Conservation (phyloP, 2,888 invertebrate genomes). For the Himalopsyche anomala region DNA sequence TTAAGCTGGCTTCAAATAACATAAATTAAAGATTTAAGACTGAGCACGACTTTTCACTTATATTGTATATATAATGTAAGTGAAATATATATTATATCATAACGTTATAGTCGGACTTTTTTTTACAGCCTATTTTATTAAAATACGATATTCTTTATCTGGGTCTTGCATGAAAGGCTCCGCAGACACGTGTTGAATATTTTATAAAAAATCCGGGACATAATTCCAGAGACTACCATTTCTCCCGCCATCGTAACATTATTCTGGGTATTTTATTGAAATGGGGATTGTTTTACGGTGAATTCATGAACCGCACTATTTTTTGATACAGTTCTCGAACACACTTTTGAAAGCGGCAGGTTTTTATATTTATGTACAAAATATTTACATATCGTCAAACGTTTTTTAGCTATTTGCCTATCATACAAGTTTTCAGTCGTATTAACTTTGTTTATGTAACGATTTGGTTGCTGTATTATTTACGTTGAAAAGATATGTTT, state of each 20-base stretch:
- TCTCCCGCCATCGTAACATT: background rate
- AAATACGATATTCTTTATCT: background rate
- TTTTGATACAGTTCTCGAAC: too few species aligned
- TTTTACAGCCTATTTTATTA: constrained; percentile 3
- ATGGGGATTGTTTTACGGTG: background rate
- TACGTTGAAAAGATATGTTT: too few species aligned
- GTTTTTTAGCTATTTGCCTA: too few species aligned
- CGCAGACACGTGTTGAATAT: constrained; percentile 15
- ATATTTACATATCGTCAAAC: too few species aligned
- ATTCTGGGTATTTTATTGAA: background rate
- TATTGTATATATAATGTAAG: background rate
- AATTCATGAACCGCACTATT: background rate
- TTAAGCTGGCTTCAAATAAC: background rate
- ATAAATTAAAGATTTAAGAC: background rate
- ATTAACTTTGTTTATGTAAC: too few species aligned
- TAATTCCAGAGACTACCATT: background rate
- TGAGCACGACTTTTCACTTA: background rate
- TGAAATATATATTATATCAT: too few species aligned
- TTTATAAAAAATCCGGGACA: constrained; percentile 9
- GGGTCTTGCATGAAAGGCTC: background rate
- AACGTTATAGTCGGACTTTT: background rate
- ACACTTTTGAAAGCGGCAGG: too few species aligned
- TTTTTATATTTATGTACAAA: too few species aligned
- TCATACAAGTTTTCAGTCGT: too few species aligned
- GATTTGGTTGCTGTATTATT: too few species aligned